Evolutionary conservation across 1,140 invertebrate genomes (phyloP).

Genomic region (Bombus sylvicola): DNA sequence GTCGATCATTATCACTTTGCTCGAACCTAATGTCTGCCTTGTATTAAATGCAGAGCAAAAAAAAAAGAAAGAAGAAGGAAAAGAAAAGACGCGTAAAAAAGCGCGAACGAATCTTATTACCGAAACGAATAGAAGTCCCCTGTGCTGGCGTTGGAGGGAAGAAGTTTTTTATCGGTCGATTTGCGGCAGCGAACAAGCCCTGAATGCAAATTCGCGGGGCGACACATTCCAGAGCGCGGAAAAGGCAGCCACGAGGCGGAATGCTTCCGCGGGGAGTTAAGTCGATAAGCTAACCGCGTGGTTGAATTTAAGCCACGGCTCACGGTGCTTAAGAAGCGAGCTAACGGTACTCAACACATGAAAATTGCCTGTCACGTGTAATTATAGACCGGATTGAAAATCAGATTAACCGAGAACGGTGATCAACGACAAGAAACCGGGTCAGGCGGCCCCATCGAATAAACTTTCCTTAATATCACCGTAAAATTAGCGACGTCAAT

Average conservation of each 20-base stretch:
- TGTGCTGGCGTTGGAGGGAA: too few species aligned
- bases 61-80: too few species aligned
- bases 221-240: background rate
- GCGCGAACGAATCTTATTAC: too few species aligned
- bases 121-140: too few species aligned
- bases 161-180: background rate
- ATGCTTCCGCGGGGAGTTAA: conserved; percentile 7
- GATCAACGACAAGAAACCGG: conserved; percentile 41
- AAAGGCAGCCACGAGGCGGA: background rate
- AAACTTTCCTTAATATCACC: conserved; percentile 36
- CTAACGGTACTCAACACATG: conserved; percentile 19
- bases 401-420: conserved; percentile 34
- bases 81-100: too few species aligned
- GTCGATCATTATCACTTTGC: too few species aligned
- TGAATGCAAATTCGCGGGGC: conserved; percentile 13
- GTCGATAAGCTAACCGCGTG: conserved; percentile 53
- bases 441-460: conserved; percentile 26
- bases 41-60: too few species aligned
- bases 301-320: conserved; percentile 41
- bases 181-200: too few species aligned
- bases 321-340: conserved; percentile 20
- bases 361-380: conserved; percentile 52
- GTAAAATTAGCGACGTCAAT: conserved; percentile 27
- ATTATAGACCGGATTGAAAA: conserved; percentile 38
- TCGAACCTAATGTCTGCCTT: too few species aligned